Evolutionary conservation across 2,888 invertebrate species (phyloP).

Genomic region (Nomada fabriciana): DNA sequence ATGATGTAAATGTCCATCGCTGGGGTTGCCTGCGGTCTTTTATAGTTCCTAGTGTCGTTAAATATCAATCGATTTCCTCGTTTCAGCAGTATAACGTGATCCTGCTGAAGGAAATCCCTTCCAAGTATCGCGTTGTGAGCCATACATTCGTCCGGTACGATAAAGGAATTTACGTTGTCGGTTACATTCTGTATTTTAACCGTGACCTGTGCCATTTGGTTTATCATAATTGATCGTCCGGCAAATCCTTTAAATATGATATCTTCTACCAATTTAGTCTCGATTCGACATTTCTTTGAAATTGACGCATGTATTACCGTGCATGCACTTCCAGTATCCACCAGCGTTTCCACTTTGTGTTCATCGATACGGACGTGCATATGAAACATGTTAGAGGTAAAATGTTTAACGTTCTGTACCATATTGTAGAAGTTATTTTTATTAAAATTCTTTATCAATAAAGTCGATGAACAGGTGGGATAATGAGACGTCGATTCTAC

Average conservation of each 20-base stretch:
- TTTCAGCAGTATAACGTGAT: constrained; percentile 18
- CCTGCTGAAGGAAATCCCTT: constrained; percentile 23
- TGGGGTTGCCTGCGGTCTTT: background rate
- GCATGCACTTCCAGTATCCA: too few relatives aligned
- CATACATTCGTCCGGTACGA: constrained; percentile 10
- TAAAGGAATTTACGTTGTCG: constrained; percentile 1
- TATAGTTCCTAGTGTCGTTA: background rate
- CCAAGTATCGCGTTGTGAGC: constrained; percentile 13
- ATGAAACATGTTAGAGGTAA: too few relatives aligned
- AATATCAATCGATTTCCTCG: background rate
- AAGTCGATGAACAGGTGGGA: too few relatives aligned
- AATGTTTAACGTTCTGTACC: too few relatives aligned
- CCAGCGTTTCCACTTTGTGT: too few relatives aligned
- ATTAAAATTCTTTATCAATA: too few relatives aligned
- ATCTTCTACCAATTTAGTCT: too few relatives aligned
- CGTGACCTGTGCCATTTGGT: background rate
- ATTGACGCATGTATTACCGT: too few relatives aligned
- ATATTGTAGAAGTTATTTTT: too few relatives aligned
- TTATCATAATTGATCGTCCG: background rate
- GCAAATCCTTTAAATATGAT: constrained; percentile 13
- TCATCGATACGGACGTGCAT: too few relatives aligned
- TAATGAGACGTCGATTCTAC: too few relatives aligned
- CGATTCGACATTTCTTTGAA: too few relatives aligned
- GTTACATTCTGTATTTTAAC: background rate
- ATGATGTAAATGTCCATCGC: background rate